phyloP scores from a whole-genome alignment of 2,888 invertebrate species.

The Pediacus dermestoides region DNA sequence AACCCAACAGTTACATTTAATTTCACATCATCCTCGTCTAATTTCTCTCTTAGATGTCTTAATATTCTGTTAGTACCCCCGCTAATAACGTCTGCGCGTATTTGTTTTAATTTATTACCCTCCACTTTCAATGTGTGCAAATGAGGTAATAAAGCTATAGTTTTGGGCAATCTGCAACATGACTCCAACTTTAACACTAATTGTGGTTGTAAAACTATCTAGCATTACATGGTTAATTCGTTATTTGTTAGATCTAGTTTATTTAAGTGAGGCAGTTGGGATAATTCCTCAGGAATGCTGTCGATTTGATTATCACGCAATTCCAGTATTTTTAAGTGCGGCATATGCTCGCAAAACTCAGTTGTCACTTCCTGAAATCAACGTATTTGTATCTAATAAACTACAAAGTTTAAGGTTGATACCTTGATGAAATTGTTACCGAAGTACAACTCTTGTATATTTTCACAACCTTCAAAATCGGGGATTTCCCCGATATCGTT shows the following conservation, averaged over 20 bases:
- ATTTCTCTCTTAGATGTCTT: constrained; percentile 68
- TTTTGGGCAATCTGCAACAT: constrained; percentile 63
- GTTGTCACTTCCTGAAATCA: constrained; percentile 62
- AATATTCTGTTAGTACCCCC: constrained; percentile 81
- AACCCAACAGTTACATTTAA: constrained; percentile 10
- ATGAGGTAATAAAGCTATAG: constrained; percentile 68
- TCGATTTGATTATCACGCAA: constrained; percentile 79
- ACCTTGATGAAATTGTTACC: constrained; percentile 80
- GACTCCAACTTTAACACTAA: no score
- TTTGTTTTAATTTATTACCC: constrained; percentile 79
- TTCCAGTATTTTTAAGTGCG: constrained; percentile 70
- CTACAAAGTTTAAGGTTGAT: constrained; percentile 15
- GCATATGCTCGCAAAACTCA: constrained; percentile 69
- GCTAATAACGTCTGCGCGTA: constrained; percentile 78
- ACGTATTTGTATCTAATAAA: not conserved
- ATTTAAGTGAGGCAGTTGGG: constrained; percentile 69
- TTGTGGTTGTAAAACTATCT: no score
- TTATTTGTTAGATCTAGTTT: constrained; percentile 85
- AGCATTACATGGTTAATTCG: constrained; percentile 48
- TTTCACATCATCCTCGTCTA: constrained; percentile 36
- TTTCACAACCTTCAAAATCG: constrained; percentile 70
- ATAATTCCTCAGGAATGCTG: constrained; percentile 74
- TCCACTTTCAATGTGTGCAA: constrained; percentile 79
- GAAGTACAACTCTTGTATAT: constrained; percentile 75
- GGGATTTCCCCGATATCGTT: constrained; percentile 77